Percentiles rank a stretch among this genome's conserved stretches.
These are phyloP conservation scores for Drosophila stalkeri DNA, from an alignment of 2,888 invertebrate genomes.

Conservation along the genomic window DNA sequence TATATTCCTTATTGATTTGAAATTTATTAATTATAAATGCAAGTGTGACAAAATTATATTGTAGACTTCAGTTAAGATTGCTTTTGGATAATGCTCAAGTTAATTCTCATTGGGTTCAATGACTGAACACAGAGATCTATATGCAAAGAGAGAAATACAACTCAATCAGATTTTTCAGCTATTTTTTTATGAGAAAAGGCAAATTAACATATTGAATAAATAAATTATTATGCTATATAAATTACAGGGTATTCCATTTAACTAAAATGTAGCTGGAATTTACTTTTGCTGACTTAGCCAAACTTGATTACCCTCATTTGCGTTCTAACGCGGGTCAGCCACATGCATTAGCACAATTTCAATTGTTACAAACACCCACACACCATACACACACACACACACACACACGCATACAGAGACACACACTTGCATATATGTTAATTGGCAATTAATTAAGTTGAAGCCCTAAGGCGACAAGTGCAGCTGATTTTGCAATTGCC, in stretches of 20 bases:
- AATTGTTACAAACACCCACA: conserved; percentile 28
- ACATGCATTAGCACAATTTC: conserved; percentile 47
- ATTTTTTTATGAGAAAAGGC: too few species aligned
- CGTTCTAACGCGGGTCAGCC: conserved; percentile 18
- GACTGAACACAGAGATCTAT: not conserved
- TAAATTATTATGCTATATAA: not conserved
- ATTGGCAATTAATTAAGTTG: conserved; percentile 72
- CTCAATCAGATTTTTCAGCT: too few species aligned
- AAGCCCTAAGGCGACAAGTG: conserved; percentile 55
- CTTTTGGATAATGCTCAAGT: not conserved
- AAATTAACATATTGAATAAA: not conserved
- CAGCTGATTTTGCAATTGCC: conserved; percentile 41
- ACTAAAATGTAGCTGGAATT: not conserved
- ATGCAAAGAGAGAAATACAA: too few species aligned
- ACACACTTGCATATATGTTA: conserved; percentile 60
- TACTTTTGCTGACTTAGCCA: conserved; percentile 10
- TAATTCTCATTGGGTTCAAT: not conserved
- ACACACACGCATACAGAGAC: conserved; percentile 1
- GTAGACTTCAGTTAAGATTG: not conserved
- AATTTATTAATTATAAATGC: not conserved
- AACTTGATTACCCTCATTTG: conserved; percentile 22
- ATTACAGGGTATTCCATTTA: not conserved
- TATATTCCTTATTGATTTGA: not conserved
- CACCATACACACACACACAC: not conserved
- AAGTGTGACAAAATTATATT: not conserved